These are phyloP conservation scores for Macrocentrus cingulum DNA, from an alignment of 1,140 invertebrate genomes.

Conservation along the genomic window DNA sequence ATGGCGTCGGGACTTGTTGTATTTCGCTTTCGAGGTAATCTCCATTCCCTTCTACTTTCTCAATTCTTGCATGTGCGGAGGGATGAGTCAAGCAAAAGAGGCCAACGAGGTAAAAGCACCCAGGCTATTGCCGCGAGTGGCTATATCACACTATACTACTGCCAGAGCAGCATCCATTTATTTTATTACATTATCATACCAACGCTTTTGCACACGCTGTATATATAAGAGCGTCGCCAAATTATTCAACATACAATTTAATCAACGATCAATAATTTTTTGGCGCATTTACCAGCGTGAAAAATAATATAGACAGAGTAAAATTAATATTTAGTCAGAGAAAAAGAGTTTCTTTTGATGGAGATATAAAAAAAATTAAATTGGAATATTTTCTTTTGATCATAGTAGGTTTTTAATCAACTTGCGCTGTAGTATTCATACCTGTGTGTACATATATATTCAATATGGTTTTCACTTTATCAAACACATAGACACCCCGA, in stretches of 20 bases:
- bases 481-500: too few relatives aligned
- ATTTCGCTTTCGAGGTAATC: constrained; percentile 48
- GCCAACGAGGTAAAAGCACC: constrained; percentile 14
- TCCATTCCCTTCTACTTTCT: constrained; percentile 34
- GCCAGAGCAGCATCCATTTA: constrained; percentile 54
- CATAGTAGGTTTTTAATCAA: too few relatives aligned
- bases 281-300: too few relatives aligned
- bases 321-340: too few relatives aligned
- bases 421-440: too few relatives aligned
- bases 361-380: too few relatives aligned
- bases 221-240: constrained; percentile 55
- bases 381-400: too few relatives aligned
- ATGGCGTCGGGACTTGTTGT: constrained; percentile 60
- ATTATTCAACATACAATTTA: constrained; percentile 28
- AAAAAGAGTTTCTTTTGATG: too few relatives aligned
- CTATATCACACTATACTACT: constrained; percentile 46
- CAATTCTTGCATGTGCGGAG: constrained; percentile 37
- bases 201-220: constrained; percentile 53
- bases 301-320: too few relatives aligned
- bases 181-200: constrained; percentile 63
- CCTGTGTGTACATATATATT: too few relatives aligned
- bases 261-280: constrained; percentile 24
- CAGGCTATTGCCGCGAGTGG: constrained; percentile 21
- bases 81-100: neutral
- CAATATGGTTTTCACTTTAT: too few relatives aligned